phyloP scores from a whole-genome alignment of 2,888 invertebrate species.

The Cacoxenus indagator region DNA sequence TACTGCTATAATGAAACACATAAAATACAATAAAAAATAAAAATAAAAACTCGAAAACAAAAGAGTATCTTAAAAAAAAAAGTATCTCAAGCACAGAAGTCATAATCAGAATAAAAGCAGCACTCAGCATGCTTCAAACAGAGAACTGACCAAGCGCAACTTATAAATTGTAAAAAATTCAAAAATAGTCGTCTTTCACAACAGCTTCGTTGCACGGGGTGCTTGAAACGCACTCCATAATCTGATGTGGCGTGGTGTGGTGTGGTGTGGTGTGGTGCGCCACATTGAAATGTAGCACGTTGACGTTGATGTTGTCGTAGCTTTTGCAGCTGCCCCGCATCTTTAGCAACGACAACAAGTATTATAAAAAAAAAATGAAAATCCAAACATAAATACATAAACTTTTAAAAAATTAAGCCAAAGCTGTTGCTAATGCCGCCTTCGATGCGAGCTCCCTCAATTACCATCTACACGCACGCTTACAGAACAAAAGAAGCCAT shows the following conservation, averaged over 20 bases:
- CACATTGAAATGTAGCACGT: constrained; percentile 9
- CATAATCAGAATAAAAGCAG: not conserved
- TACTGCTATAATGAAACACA: not conserved
- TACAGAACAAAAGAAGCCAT: too few relatives aligned
- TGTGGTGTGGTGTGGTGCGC: not conserved
- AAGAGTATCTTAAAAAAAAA: constrained; percentile 9
- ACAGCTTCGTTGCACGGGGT: not conserved
- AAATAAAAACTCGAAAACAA: not conserved
- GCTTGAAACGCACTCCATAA: too few relatives aligned
- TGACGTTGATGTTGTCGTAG: constrained; percentile 38
- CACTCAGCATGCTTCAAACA: not conserved
- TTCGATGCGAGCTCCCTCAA: not conserved
- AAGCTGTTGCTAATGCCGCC: not conserved
- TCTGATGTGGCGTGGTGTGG: not conserved
- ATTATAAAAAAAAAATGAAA: not conserved
- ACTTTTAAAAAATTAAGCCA: not conserved
- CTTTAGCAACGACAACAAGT: constrained; percentile 11
- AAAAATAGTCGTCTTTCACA: not conserved
- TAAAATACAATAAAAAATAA: too few relatives aligned
- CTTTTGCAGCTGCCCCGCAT: constrained; percentile 51
- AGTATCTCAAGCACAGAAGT: constrained; percentile 1
- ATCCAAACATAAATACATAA: not conserved
- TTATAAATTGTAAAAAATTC: constrained; percentile 17
- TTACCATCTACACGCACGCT: too few relatives aligned
- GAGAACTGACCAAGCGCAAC: constrained; percentile 34